Evolutionary conservation across 2,888 invertebrate species (phyloP).

Genomic region (Tortrix viridana): DNA sequence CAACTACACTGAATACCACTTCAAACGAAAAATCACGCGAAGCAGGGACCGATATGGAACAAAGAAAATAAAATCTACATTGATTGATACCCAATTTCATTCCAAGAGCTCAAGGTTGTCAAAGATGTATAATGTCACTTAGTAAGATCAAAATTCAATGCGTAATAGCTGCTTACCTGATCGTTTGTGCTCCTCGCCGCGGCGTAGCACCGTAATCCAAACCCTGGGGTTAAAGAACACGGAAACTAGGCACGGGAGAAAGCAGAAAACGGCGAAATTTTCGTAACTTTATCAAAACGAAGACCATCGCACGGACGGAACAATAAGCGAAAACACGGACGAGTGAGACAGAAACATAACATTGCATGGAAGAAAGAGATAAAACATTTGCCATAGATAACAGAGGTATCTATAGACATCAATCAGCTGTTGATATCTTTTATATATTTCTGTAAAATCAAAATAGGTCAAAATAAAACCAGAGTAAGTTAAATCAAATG

Average conservation of each 20-base stretch:
- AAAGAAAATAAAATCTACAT: constrained; percentile 61
- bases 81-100: constrained; percentile 45
- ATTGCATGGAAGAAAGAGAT: constrained; percentile 43
- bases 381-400: constrained; percentile 21
- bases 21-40: background rate
- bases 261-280: constrained; percentile 60
- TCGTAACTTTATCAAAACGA: constrained; percentile 65
- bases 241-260: constrained; percentile 59
- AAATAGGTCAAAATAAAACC: background rate
- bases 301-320: constrained; percentile 61
- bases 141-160: constrained; percentile 59
- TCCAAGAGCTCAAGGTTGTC: constrained; percentile 74
- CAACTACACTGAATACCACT: background rate
- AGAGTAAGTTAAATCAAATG: too few species aligned
- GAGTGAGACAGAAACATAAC: constrained; percentile 47
- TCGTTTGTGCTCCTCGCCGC: constrained; percentile 44
- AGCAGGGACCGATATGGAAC: constrained; percentile 48
- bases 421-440: constrained; percentile 65
- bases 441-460: background rate
- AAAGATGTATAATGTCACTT: constrained; percentile 71
- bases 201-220: constrained; percentile 59
- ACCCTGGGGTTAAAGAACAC: constrained; percentile 51
- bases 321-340: constrained; percentile 68
- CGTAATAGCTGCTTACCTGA: constrained; percentile 73
- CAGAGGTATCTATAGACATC: constrained; percentile 48